These are phyloP conservation scores for Lophotis ruficrista DNA, from an alignment of 2,113 vertebrate species.

Conservation along the genomic window DNA sequence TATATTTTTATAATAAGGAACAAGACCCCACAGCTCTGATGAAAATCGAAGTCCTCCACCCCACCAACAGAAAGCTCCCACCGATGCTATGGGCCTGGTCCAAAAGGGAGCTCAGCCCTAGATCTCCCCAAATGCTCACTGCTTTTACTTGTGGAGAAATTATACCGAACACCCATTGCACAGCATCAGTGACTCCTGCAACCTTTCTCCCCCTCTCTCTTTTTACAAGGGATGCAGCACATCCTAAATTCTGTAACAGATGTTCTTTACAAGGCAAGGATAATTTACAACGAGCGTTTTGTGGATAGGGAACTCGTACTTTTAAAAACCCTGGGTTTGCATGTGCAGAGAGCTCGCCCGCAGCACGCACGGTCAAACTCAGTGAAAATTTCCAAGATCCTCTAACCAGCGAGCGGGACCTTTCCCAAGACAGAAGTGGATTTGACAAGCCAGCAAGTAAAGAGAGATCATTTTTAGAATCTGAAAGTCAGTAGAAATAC, in stretches of 20 bases:
- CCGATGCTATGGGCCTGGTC: background rate
- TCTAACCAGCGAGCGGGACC: background rate
- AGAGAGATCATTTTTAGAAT: background rate
- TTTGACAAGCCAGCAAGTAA: background rate
- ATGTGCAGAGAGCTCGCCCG: background rate
- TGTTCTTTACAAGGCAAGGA: conserved; percentile 36
- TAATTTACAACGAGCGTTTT: background rate
- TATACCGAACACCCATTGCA: background rate
- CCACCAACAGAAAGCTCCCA: background rate
- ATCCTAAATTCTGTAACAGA: conserved; percentile 33
- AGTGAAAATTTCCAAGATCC: background rate
- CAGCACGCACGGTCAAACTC: background rate
- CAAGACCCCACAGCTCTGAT: background rate
- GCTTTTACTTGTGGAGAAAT: background rate
- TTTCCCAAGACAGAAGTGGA: background rate
- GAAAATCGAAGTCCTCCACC: background rate
- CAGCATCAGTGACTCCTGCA: background rate
- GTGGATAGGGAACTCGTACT: background rate
- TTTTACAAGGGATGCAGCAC: conserved; percentile 18
- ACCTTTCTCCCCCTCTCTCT: background rate
- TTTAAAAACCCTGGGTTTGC: background rate
- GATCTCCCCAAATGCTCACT: background rate
- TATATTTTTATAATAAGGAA: background rate
- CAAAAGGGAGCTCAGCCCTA: background rate
- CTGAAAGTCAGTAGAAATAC: background rate